Evolutionary conservation across 2,113 vertebrate genomes (phyloP), one percentile per base, ranked within the genome.

Genomic region (Cyprinodon tularosa): DNA sequence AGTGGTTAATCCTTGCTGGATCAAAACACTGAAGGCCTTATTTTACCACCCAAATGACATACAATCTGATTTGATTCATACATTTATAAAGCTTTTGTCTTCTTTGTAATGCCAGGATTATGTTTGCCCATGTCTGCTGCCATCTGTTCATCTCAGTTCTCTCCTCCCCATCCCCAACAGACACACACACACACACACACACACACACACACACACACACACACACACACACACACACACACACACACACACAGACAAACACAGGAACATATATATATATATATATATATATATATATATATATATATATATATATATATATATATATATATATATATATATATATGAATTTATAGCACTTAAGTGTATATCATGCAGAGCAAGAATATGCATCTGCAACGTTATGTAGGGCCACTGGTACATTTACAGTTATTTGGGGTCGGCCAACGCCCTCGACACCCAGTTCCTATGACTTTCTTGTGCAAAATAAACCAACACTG

Each of bases 31-130:
- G 57, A 44, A 40, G 9, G 65, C 29, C 50, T 22, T 17, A 61
- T 59, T 20, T 22, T 45, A 74, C 39, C 42, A 1, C 9, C 17
- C n/a, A 77, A 61, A 77, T 80, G 61, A 73, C 72, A 76, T 61
- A 15, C 59, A 72, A 66, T 75, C 59, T 48, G 61, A 66, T 74
- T 79, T 86, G 74, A 83, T 84, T 78, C 62, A 84, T 80, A 61
- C 64, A 15, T 71, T 76, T 60, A 47, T n/a, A 68, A 66, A 76
- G 60, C 48, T 84, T 77, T 62, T 61, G 20, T 79, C 62, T 68
- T 76, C n/a, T 77, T 42, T 29, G 79, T 88, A 89, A 90, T 79
- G 82, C 77, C 72, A 73, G 80, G 84, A 85, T 92, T 90, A 88
- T 82, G 64, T 74, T 72, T 82, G 61, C 68, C 80, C 76, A 80